These are phyloP conservation scores for Serinus canaria DNA, from an alignment of 2,113 vertebrate genomes.

Conservation along the genomic window DNA sequence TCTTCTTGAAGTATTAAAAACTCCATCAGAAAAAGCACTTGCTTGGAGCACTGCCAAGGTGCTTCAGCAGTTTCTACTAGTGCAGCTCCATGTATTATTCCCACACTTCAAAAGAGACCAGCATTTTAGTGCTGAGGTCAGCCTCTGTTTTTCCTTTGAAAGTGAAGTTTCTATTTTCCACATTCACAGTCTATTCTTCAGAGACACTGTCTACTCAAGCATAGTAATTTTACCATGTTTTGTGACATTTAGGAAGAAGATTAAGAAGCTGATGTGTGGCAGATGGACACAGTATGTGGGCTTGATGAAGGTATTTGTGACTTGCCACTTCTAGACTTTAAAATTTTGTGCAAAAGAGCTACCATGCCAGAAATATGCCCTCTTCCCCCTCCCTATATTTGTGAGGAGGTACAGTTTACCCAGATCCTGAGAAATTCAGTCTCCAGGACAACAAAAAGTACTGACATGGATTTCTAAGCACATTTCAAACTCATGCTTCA, in stretches of 20 bases:
- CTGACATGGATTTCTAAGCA: neutral
- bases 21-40: neutral
- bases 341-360: neutral
- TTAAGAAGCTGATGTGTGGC: neutral
- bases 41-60: neutral
- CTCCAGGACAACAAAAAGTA: neutral
- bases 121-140: neutral
- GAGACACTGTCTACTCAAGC: neutral
- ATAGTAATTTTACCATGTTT: neutral
- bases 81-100: neutral
- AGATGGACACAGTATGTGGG: neutral
- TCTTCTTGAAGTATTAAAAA: constrained; percentile 47
- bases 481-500: neutral
- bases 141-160: neutral
- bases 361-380: neutral
- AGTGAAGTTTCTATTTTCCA: neutral
- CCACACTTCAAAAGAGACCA: neutral
- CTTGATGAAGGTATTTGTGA: neutral
- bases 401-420: neutral
- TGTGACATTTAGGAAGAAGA: neutral
- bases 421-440: neutral
- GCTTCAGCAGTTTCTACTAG: neutral
- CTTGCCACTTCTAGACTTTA: neutral
- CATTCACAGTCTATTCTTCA: neutral
- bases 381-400: neutral